Percentiles rank a stretch among this genome's conserved stretches.
phyloP scores from a whole-genome alignment of 2,797 vertebrate species.

The Gymnothorax javanicus region DNA sequence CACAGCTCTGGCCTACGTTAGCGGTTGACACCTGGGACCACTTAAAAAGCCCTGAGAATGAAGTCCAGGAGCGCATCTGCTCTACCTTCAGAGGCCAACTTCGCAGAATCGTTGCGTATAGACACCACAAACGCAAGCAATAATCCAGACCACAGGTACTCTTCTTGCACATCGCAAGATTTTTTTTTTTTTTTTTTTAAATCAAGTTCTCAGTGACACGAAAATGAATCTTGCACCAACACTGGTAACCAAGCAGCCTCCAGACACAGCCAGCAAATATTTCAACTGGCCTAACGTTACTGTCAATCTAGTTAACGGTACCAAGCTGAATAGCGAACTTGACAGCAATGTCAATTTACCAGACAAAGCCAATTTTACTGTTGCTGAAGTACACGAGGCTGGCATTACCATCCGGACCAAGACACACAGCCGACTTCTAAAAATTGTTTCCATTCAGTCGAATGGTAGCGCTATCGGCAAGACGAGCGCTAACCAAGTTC shows the following conservation, averaged over 20 bases:
- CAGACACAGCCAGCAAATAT: not conserved
- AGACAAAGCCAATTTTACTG: not conserved
- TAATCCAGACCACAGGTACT: not conserved
- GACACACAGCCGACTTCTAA: not conserved
- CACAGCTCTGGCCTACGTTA: not conserved
- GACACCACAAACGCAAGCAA: not conserved
- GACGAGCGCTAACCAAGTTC: not conserved
- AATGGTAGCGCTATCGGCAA: too few species aligned
- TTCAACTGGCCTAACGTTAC: not conserved
- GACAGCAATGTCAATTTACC: not conserved
- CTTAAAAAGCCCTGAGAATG: not conserved
- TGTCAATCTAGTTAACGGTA: not conserved
- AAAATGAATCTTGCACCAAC: not conserved
- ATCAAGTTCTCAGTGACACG: not conserved
- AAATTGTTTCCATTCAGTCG: not conserved
- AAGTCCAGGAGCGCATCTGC: not conserved
- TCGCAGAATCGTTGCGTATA: not conserved
- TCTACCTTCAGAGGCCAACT: not conserved
- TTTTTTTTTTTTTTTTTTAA: not conserved
- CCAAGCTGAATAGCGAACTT: not conserved
- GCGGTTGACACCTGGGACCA: not conserved
- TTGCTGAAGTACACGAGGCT: not conserved
- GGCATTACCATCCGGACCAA: not conserved
- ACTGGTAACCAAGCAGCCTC: not conserved
- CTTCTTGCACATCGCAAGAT: not conserved